A percentile compares a stretch with the other conserved stretches of the same genome.
phyloP scores from a whole-genome alignment of 2,888 invertebrate species.

The Pollenia griseotomentosa region DNA sequence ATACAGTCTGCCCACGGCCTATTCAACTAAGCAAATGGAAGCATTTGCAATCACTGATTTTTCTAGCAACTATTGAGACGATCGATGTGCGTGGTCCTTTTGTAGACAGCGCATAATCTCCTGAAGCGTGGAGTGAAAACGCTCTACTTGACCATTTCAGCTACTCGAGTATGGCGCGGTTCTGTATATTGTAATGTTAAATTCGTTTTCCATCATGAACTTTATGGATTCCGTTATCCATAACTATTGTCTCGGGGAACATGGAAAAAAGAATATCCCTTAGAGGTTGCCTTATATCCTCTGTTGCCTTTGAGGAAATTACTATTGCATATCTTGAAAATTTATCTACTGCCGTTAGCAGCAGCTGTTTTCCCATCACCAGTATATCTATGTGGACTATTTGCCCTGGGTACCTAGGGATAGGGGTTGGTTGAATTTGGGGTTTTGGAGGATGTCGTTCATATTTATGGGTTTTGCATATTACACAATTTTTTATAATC shows the following conservation, averaged over 20 bases:
- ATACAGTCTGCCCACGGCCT: too few species aligned
- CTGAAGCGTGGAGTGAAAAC: too few species aligned
- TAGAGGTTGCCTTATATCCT: conserved; percentile 3
- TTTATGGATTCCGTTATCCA: conserved; percentile 10
- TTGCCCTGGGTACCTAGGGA: background rate
- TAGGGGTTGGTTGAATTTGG: background rate
- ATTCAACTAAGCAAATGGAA: too few species aligned
- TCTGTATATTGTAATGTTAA: background rate
- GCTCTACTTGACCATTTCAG: too few species aligned
- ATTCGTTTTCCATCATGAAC: conserved; percentile 13
- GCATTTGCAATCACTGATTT: too few species aligned
- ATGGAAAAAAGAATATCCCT: too few species aligned
- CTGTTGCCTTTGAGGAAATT: background rate
- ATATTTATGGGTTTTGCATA: conserved; percentile 9
- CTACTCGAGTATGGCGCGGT: too few species aligned
- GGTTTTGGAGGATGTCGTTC: background rate
- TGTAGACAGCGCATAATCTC: too few species aligned
- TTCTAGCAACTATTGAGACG: too few species aligned
- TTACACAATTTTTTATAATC: conserved; percentile 2
- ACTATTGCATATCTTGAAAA: too few species aligned
- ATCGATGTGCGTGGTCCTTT: too few species aligned
- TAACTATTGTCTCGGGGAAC: conserved; percentile 11
- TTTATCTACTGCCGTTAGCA: too few species aligned
- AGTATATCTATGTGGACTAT: background rate
- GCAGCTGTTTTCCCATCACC: background rate